phyloP scores from a whole-genome alignment of 1,140 invertebrate genomes.

The Leptinotarsa undecemlineata region DNA sequence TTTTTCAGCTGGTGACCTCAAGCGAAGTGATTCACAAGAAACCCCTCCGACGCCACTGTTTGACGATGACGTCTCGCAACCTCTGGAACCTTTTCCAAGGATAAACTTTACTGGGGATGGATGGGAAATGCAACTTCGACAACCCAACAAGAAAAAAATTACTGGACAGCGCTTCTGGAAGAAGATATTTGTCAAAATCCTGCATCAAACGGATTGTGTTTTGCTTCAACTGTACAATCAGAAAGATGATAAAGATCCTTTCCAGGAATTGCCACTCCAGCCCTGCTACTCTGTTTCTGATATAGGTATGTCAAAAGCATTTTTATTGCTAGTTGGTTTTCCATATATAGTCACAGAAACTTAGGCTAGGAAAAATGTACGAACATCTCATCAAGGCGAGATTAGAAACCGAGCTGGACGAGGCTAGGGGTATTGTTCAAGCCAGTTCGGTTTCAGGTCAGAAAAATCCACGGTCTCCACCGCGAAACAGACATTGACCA shows the following conservation, averaged over 20 bases:
- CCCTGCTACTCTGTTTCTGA: slow-evolving; percentile 91
- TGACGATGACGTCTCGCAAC: slow-evolving; percentile 92
- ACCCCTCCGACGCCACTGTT: slow-evolving; percentile 89
- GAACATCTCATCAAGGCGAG: too few species aligned
- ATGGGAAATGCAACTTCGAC: slow-evolving; percentile 95
- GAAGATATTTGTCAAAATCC: slow-evolving; percentile 87
- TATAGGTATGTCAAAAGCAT: slow-evolving; percentile 55
- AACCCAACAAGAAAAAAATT: slow-evolving; percentile 98
- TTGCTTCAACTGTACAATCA: slow-evolving; percentile 85
- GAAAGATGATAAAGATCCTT: slow-evolving; percentile 85
- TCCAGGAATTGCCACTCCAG: slow-evolving; percentile 85
- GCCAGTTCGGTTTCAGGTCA: too few species aligned
- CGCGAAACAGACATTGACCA: too few species aligned
- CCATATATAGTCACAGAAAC: too few species aligned
- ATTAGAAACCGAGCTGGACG: too few species aligned
- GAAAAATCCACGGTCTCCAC: too few species aligned
- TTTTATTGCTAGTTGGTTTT: too few species aligned
- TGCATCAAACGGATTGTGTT: slow-evolving; percentile 78
- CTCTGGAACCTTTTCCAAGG: slow-evolving; percentile 89
- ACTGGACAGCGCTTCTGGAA: slow-evolving; percentile 98
- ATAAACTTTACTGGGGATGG: slow-evolving; percentile 79
- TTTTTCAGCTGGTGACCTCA: slow-evolving; percentile 24
- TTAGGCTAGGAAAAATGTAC: too few species aligned
- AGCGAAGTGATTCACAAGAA: slow-evolving; percentile 71
- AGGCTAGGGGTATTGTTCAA: too few species aligned